Conservation (phyloP, 2,888 invertebrate genomes). For the Drosophila stalkeri region DNA sequence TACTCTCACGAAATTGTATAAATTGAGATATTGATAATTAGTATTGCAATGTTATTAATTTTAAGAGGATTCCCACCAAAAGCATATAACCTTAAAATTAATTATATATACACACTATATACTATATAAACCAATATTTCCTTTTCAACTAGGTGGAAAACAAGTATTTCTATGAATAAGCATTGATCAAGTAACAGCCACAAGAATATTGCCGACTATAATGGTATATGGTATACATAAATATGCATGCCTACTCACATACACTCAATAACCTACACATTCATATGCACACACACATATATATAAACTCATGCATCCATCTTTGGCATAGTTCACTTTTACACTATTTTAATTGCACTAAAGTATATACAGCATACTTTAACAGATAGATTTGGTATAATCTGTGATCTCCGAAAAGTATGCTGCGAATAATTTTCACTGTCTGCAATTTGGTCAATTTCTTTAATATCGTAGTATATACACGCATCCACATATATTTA, state of each 20-base stretch:
- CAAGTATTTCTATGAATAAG: no score
- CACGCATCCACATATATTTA: neutral
- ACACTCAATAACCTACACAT: slow-evolving; percentile 1
- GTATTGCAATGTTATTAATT: neutral
- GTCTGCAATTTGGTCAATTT: no score
- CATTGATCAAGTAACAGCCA: no score
- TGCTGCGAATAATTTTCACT: no score
- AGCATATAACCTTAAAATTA: no score
- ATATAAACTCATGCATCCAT: neutral
- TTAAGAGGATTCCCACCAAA: neutral
- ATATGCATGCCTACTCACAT: neutral
- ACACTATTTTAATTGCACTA: neutral
- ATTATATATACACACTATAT: neutral
- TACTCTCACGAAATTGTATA: slow-evolving; percentile 27
- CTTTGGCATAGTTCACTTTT: neutral
- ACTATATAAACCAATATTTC: no score
- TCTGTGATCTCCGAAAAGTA: no score
- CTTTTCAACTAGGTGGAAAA: no score
- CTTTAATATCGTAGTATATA: neutral
- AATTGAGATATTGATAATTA: neutral
- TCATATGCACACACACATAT: neutral
- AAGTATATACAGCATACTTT: neutral
- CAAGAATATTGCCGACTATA: no score
- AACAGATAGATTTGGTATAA: no score
- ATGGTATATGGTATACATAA: no score